These are phyloP conservation scores for Drosophila ezoana DNA, from an alignment of 2,888 invertebrate genomes.

Conservation along the genomic window DNA sequence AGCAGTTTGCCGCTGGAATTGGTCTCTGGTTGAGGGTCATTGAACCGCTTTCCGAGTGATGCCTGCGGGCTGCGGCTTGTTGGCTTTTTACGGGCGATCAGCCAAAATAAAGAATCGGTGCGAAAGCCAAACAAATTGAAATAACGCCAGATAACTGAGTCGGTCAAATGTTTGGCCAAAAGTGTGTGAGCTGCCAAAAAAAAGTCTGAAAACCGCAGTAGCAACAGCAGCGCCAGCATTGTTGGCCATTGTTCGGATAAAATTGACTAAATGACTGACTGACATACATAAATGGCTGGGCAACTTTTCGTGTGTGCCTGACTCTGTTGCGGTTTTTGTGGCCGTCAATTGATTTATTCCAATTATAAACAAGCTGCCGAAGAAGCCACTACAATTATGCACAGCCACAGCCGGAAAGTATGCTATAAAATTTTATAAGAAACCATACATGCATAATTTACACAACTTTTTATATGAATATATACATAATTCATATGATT, in stretches of 20 bases:
- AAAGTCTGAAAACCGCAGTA: constrained; percentile 74
- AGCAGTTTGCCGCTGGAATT: constrained; percentile 27
- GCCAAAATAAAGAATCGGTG: constrained; percentile 54
- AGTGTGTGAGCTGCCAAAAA: constrained; percentile 57
- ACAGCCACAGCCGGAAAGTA: constrained; percentile 17
- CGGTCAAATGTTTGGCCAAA: constrained; percentile 34
- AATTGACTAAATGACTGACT: constrained; percentile 47
- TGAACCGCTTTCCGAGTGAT: constrained; percentile 38
- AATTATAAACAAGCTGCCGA: constrained; percentile 55
- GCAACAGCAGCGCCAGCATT: constrained; percentile 22
- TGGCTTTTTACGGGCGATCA: constrained; percentile 50
- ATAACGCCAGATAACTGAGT: constrained; percentile 64
- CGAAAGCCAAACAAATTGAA: constrained; percentile 67
- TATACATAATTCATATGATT: too few species aligned
- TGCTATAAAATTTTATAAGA: constrained; percentile 15
- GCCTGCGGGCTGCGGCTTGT: constrained; percentile 15
- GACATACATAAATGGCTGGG: constrained; percentile 51
- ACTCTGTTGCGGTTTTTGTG: constrained; percentile 63
- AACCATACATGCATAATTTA: background rate
- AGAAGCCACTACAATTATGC: constrained; percentile 36
- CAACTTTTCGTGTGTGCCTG: constrained; percentile 21
- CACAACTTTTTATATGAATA: too few species aligned
- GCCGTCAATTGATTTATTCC: constrained; percentile 72
- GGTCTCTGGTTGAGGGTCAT: constrained; percentile 36
- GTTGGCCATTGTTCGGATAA: constrained; percentile 41